phyloP scores from a whole-genome alignment of 2,113 vertebrate genomes.

The Vireo altiloquus region DNA sequence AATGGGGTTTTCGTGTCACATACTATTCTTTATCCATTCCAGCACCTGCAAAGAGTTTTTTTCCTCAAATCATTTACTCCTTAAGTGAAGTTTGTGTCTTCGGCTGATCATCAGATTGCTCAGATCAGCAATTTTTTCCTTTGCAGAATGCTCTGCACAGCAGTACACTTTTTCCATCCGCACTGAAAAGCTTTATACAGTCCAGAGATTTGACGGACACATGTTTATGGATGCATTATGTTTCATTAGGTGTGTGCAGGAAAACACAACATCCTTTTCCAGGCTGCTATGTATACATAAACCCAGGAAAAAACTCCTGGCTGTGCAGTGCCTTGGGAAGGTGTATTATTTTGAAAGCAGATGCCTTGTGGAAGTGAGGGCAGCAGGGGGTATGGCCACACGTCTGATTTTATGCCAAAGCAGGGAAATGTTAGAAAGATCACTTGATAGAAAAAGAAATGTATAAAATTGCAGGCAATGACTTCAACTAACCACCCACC shows the following conservation, averaged over 20 bases:
- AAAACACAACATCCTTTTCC: neutral
- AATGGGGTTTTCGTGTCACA: neutral
- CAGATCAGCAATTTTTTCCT: neutral
- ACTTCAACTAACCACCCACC: conserved; percentile 2
- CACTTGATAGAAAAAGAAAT: neutral
- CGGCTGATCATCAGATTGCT: neutral
- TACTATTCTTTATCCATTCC: neutral
- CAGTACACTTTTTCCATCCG: neutral
- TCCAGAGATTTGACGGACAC: neutral
- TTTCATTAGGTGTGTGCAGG: neutral
- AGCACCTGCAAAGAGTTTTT: neutral
- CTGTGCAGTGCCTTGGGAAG: neutral
- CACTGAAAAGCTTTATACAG: neutral
- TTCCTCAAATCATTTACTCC: neutral
- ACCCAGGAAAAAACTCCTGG: conserved; percentile 19
- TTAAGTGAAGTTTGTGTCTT: neutral
- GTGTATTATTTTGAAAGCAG: neutral
- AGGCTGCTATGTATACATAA: neutral
- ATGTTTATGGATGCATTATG: neutral
- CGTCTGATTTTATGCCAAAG: conserved; percentile 6
- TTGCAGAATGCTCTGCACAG: neutral
- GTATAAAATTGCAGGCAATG: neutral
- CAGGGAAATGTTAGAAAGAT: conserved; percentile 8
- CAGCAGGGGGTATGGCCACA: neutral
- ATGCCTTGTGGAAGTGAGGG: neutral